Percentiles rank a stretch among this genome's conserved stretches.
Evolutionary conservation across 2,888 invertebrate genomes (phyloP).

Genomic region (Atherix ibis): DNA sequence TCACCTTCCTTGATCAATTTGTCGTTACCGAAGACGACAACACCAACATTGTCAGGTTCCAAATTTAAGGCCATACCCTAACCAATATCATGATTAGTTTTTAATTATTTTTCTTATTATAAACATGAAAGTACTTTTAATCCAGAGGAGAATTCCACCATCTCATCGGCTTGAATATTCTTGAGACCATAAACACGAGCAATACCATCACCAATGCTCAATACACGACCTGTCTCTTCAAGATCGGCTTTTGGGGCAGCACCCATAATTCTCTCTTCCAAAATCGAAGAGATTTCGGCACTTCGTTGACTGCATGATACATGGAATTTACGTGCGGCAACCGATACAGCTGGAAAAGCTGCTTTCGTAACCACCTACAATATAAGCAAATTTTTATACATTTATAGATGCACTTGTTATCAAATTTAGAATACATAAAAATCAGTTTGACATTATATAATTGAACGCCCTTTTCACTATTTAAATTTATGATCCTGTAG

Average conservation of each 20-base stretch:
- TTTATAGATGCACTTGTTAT: not conserved
- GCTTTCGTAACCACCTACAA: slow-evolving; percentile 46
- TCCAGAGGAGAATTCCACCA: slow-evolving; percentile 99
- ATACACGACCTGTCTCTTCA: slow-evolving; percentile 92
- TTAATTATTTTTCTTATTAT: not conserved
- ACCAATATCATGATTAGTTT: slow-evolving; percentile 7
- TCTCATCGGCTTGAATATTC: slow-evolving; percentile 99
- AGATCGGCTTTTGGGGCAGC: slow-evolving; percentile 73
- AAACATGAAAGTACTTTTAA: slow-evolving; percentile 50
- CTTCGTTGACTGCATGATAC: slow-evolving; percentile 59
- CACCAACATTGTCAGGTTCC: slow-evolving; percentile 99
- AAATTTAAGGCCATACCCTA: slow-evolving; percentile 99
- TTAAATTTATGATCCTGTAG: no score
- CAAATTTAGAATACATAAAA: not conserved
- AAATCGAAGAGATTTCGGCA: slow-evolving; percentile 87
- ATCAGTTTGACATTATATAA: slow-evolving; percentile 4
- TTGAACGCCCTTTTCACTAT: slow-evolving; percentile 8
- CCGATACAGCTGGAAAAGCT: slow-evolving; percentile 54
- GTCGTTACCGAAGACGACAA: slow-evolving; percentile 99
- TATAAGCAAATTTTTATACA: not conserved
- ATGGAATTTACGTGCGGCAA: slow-evolving; percentile 69
- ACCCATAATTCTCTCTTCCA: slow-evolving; percentile 97
- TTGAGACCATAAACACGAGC: slow-evolving; percentile 99
- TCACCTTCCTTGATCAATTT: slow-evolving; percentile 97
- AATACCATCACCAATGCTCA: slow-evolving; percentile 99